phyloP scores from a whole-genome alignment of 2,797 vertebrate species.

The Paratrypauchen microcephalus region DNA sequence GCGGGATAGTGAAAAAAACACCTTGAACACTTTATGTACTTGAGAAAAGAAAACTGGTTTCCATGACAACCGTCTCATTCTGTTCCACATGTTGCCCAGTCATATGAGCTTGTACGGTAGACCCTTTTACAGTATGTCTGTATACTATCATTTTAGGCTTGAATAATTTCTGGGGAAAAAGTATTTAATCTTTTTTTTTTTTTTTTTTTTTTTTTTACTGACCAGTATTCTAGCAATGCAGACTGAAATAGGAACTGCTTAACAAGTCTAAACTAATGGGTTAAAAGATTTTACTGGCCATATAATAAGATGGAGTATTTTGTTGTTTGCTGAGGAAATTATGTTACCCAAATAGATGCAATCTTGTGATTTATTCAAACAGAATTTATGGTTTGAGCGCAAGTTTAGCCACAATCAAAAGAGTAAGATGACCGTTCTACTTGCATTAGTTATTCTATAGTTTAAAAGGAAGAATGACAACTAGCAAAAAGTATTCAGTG shows the following conservation, averaged over 20 bases:
- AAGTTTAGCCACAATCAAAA: neutral
- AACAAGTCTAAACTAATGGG: too few species aligned
- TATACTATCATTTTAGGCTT: too few species aligned
- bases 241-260: too few species aligned
- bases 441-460: too few species aligned
- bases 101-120: neutral
- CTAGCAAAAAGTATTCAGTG: neutral
- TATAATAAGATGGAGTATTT: neutral
- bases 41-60: slow-evolving; percentile 10
- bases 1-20: neutral
- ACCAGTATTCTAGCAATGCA: too few species aligned
- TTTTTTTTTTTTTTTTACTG: too few species aligned
- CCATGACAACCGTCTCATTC: slow-evolving; percentile 15
- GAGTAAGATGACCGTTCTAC: neutral
- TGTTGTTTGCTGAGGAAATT: neutral
- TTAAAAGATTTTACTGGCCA: too few species aligned
- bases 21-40: slow-evolving; percentile 1
- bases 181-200: too few species aligned
- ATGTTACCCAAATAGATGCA: neutral
- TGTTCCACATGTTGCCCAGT: slow-evolving; percentile 7
- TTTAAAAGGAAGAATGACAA: too few species aligned
- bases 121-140: neutral
- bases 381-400: neutral
- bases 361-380: neutral
- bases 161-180: too few species aligned